Evolutionary conservation across 2,113 vertebrate species (phyloP).

Genomic region (Ahaetulla prasina): DNA sequence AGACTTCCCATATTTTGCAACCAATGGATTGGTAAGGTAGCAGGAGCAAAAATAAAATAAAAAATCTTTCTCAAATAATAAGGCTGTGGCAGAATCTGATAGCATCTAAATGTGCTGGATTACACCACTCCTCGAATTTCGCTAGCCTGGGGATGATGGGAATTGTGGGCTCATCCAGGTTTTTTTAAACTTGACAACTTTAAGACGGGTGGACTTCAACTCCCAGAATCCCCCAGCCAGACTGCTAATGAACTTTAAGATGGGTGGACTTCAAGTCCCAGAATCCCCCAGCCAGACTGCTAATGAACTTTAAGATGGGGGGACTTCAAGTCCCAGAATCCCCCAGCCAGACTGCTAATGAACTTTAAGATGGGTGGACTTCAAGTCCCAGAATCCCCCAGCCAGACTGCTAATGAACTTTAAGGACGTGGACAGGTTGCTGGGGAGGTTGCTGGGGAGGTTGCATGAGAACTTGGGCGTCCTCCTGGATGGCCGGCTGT

Average conservation of each 20-base stretch:
- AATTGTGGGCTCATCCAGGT: neutral
- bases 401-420: no score
- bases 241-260: neutral
- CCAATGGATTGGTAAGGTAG: neutral
- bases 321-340: neutral
- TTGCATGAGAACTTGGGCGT: no score
- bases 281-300: neutral
- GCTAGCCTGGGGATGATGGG: neutral
- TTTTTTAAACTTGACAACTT: neutral
- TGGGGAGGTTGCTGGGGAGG: no score
- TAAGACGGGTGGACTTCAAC: neutral
- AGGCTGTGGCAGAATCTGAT: neutral
- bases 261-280: neutral
- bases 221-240: neutral
- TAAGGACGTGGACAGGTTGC: no score
- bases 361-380: no score
- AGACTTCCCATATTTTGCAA: neutral
- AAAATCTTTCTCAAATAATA: neutral
- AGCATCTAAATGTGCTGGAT: neutral
- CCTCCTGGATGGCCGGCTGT: no score
- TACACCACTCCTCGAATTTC: neutral
- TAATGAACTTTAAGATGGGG: no score
- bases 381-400: no score
- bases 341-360: no score
- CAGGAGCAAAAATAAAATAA: neutral